Base-by-base conservation (phyloP, 35 echinoderm and acorn worm genomes). In the Lytechinus variegatus region DNA sequence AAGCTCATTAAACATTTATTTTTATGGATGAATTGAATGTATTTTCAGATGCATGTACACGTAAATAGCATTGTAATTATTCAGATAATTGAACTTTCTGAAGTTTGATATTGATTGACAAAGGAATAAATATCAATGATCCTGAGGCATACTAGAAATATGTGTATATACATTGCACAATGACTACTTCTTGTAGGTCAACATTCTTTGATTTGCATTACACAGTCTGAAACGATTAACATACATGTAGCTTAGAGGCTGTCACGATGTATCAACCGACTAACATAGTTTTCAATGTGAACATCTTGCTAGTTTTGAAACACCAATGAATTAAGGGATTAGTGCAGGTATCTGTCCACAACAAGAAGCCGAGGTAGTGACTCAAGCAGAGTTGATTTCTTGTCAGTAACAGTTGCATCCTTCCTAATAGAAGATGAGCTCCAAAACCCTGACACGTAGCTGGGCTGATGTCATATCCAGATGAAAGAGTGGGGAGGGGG, bases 361-460 rank as follows among this genome's bases (percentile, higher is more conserved):
- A 79, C 19, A 79, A 79, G 66, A 79, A 79, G 66, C 66, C 16
- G 66, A 79, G 66, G 66, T n/a, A 79, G 66, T 79, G 66, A 79
- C 66, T 79, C 66, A 79, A 79, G 66, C 66, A 19, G 66, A 79
- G 66, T 79, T 79, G 66, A 79, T 79, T 79, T 21, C 66, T 79
- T 79, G 66, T 79, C 66, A 79, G 66, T 79, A 79, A 79, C 66
- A 79, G 66, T 79, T 79, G 66, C 66, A 79, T 79, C 66, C 66
- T 79, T 79, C 66, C 66, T 79, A 79, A 79, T 79, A 79, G 66
- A 79, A 79, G 66, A 79, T 79, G 66, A 79, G 66, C 66, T 79
- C 66, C 66, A 79, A 79, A 44, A 79, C 66, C 66, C 66, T n/a
- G 21, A 79, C 66, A 79, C 66, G 16, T 79, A 79, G 33, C 5